Base-by-base conservation (phyloP, 2,113 vertebrate species). In the Coreoperca whiteheadi region DNA sequence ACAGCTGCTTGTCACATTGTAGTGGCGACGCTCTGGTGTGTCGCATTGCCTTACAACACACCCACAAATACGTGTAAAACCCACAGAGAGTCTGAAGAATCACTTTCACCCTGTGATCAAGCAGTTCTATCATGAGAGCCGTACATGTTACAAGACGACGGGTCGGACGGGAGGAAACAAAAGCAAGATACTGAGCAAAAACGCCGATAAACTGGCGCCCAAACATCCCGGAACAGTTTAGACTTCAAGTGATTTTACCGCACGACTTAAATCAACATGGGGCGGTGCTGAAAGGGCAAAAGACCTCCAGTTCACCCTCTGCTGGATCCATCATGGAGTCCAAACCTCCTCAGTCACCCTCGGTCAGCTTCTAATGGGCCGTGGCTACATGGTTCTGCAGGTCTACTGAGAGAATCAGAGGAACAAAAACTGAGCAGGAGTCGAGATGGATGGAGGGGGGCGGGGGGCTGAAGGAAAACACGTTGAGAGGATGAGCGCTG, bases 281-380 rank as follows among this genome's bases (percentile, higher is more conserved):
- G 65, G 34, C 18, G 9, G 20, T n/a, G 54, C 54, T 15, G 20
- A 60, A 18, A 73, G 37, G n/a, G 1, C 16, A 23, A 23, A 34
- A 20, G 41, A 32, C 41, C 57, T 34, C 14, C 43, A 74, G 72
- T 8, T 61, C 43, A 18, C 16, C 57, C 21, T 61, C 67, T 51
- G 48, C 8, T n/a, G 20, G 34, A 34, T 20, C 28, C 67, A 8
- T 28, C 30, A 16, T 18, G 18, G 39, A 74, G 57, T 34, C 28
- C n/a, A 61, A 59, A 46, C 70, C 39, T 23, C 54, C 54, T 73
- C 54, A 43, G 70, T 74, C 71, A 60, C 71, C 48, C 39, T 48
- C 56, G 12, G 41, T n/a, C 57, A 23, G 72, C n/a, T 30, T 15
- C 30, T 34, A 68, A 68, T 51, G 46, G 48, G 6, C 67, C 21